Evolutionary conservation across 2,797 vertebrate species (phyloP).

Genomic region (Diceros bicornis): DNA sequence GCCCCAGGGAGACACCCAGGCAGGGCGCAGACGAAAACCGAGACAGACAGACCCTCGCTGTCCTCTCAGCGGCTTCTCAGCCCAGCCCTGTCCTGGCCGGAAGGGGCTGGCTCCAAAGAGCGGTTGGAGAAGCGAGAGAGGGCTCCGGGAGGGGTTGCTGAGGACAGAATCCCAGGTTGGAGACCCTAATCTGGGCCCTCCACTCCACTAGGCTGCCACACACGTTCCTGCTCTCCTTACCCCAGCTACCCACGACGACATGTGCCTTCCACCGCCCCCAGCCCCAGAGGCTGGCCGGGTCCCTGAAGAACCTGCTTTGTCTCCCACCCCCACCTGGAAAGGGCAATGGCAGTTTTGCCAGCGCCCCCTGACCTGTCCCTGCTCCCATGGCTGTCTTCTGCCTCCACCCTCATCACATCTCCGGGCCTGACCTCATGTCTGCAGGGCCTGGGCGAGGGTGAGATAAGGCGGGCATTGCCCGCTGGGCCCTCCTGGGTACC

Average conservation of each 20-base stretch:
- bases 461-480: constrained; percentile 83
- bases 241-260: neutral
- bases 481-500: constrained; percentile 79
- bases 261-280: neutral
- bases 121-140: neutral
- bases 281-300: neutral
- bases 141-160: neutral
- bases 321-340: neutral
- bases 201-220: neutral
- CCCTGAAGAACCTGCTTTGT: neutral
- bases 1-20: neutral
- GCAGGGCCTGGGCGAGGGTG: neutral
- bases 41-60: neutral
- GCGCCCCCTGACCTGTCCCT: constrained; percentile 49
- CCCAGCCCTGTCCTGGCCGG: neutral
- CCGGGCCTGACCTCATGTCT: constrained; percentile 77
- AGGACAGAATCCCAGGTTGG: neutral
- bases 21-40: rapidly evolving
- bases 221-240: neutral
- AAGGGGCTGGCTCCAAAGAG: neutral
- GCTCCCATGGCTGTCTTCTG: neutral
- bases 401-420: neutral
- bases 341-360: neutral
- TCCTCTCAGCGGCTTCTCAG: neutral
- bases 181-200: neutral